Evolutionary conservation across 2,113 vertebrate genomes (phyloP).

Genomic region (Xenus cinereus): DNA sequence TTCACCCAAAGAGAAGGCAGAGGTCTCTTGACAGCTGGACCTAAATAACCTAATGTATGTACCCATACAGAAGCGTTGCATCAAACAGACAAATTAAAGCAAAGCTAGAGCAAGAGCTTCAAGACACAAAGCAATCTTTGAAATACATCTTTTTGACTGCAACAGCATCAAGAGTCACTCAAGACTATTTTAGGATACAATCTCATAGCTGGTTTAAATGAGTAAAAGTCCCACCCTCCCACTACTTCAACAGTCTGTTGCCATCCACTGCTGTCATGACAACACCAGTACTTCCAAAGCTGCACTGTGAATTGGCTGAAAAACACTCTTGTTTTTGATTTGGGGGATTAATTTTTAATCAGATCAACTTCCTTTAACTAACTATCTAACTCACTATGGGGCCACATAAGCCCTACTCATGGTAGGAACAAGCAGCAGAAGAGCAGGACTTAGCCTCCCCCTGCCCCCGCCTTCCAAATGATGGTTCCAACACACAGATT

Average conservation of each 20-base stretch:
- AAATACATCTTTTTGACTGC: neutral
- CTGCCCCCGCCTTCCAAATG: neutral
- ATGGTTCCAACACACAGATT: neutral
- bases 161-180: neutral
- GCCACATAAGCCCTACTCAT: neutral
- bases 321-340: neutral
- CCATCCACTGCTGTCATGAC: neutral
- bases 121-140: neutral
- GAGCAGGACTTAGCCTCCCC: fast-evolving
- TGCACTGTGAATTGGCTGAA: neutral
- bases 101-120: neutral
- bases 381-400: neutral
- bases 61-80: neutral
- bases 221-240: neutral
- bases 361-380: neutral
- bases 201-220: neutral
- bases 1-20: neutral
- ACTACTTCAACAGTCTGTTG: neutral
- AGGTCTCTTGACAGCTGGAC: neutral
- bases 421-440: neutral
- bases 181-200: neutral
- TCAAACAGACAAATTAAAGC: neutral
- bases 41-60: neutral
- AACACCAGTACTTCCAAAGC: neutral
- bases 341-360: neutral